These are phyloP conservation scores for Leptinotarsa defecta DNA, from an alignment of 1,140 invertebrate genomes.

Conservation along the genomic window DNA sequence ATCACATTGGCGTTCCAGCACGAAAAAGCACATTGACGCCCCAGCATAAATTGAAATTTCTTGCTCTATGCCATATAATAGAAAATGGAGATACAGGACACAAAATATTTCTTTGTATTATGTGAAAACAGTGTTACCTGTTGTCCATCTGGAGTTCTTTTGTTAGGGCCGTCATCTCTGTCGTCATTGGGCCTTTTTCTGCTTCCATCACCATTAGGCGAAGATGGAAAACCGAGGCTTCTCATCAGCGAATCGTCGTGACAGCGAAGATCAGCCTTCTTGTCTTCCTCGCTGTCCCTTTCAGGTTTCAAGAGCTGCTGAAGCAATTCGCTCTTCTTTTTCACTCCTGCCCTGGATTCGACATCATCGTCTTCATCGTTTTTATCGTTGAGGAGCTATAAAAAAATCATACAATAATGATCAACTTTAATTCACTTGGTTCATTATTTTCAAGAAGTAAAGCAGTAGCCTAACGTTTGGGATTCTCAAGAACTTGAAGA, in stretches of 20 bases:
- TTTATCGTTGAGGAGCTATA: conserved; percentile 82
- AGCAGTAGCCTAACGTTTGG: no score
- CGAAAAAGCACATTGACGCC: no score
- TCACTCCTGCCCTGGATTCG: conserved; percentile 63
- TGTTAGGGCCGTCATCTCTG: conserved; percentile 63
- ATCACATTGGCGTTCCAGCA: no score
- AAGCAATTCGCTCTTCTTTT: conserved; percentile 74
- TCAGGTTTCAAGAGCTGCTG: conserved; percentile 75
- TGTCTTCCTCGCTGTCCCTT: conserved; percentile 53
- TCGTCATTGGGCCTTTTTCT: conserved; percentile 74
- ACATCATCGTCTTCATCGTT: conserved; percentile 80
- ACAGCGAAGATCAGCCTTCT: conserved; percentile 50
- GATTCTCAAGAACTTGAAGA: no score
- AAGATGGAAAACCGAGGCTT: conserved; percentile 65
- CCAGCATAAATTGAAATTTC: no score
- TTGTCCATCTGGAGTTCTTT: conserved; percentile 61
- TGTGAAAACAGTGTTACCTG: conserved; percentile 46
- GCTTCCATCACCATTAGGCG: conserved; percentile 59
- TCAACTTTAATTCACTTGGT: no score
- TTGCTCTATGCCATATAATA: no score
- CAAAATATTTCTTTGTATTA: background rate
- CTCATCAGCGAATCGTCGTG: conserved; percentile 64
- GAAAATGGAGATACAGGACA: no score
- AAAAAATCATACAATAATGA: conserved; percentile 31
- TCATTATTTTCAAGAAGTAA: no score